Base-by-base conservation (phyloP, 2,113 vertebrate genomes). In the Stercorarius parasiticus region DNA sequence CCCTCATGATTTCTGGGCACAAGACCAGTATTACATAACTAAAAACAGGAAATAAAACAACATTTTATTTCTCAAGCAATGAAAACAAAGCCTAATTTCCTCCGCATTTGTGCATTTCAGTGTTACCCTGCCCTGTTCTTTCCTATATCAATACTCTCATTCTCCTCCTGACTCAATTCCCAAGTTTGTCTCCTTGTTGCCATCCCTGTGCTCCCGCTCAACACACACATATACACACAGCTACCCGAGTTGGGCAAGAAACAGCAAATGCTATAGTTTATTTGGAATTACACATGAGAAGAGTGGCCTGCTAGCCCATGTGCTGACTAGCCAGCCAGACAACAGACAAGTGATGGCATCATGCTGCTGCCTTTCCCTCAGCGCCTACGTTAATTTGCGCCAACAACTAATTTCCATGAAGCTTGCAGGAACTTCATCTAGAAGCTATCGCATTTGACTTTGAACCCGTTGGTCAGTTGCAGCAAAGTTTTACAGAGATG, bases 41-140 rank as follows among this genome's bases (percentile, higher is more conserved):
- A 73, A 94, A 88, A 15, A 11, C 26, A 81, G 59, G 82, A 92
- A 87, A 88, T 65, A 80, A 90, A 90, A 29, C 38, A 62, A 45
- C 17, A 42, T 4, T 5, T 36, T 93, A 86, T 70, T 92, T 92
- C 78, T 90, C 36, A 92, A 71, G 45, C 50, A 90, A 61, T 22
- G 38, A 86, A 85, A 86, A 83, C 50, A 76, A 69, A 94, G 56
- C 25, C 62, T 45, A 12, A 82, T 36, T 82, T 85, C 38, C 47
- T 79, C 56, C 1, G 9, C 26, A 30, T 69, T 64, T 42, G n/a
- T 64, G 26, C 21, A 30, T 43, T 90, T 92, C 64, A 71, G 29
- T 27, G 81, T 62, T 43, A 62, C 27, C 16, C 38, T 58, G 16
- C 17, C 22, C 26, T 55, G 20, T 67, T 77, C 21, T 67, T 87